Conservation (phyloP, 2,888 invertebrate species). For the Pimpla rufipes region DNA sequence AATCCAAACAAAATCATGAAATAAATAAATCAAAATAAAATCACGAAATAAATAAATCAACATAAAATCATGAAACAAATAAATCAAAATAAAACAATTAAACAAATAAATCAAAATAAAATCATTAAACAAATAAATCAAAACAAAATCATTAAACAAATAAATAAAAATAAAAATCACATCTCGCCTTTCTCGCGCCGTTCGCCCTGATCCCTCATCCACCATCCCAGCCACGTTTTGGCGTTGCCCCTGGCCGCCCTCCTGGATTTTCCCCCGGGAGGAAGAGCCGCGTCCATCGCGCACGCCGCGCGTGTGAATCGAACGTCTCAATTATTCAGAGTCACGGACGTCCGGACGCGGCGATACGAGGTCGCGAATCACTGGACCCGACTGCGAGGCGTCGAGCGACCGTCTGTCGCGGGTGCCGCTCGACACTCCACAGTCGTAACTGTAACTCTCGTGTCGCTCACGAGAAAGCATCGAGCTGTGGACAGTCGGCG, state of each 20-base stretch:
- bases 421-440: conserved; percentile 28
- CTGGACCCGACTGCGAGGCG: conserved; percentile 35
- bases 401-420: conserved; percentile 49
- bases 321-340: conserved; percentile 46
- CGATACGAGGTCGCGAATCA: conserved; percentile 21
- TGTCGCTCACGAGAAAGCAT: conserved; percentile 66
- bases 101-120: neutral
- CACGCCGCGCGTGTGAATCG: neutral
- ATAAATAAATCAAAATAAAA: too few species aligned
- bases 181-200: neutral
- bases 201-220: conserved; percentile 42
- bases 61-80: too few species aligned
- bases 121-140: neutral
- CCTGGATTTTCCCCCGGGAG: conserved; percentile 30
- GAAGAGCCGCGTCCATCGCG: conserved; percentile 46
- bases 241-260: conserved; percentile 29
- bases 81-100: neutral
- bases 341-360: conserved; percentile 14
- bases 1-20: too few species aligned
- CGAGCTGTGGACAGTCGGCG: conserved; percentile 57
- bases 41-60: too few species aligned
- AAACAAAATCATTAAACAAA: neutral
- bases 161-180: neutral
- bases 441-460: conserved; percentile 39
- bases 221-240: conserved; percentile 62